Conservation (phyloP, 2,113 vertebrate species). For the Stegastes partitus region DNA sequence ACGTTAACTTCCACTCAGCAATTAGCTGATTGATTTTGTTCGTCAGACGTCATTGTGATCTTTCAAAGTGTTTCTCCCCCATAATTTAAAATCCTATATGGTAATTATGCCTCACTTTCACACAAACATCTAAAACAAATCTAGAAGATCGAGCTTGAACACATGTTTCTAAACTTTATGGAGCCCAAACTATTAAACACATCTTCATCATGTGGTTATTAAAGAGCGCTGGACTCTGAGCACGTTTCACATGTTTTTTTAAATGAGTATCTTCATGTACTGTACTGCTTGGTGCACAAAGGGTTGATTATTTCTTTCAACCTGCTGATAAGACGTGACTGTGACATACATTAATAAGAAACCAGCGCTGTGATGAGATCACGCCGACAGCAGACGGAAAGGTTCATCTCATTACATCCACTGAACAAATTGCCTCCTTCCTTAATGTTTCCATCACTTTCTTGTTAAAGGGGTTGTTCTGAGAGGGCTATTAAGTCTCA, state of each 20-base stretch:
- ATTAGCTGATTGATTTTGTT: too few species aligned
- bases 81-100: too few species aligned
- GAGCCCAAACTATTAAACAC: too few species aligned
- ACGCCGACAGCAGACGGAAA: constrained; percentile 37
- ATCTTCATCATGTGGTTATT: too few species aligned
- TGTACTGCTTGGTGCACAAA: not conserved
- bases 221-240: too few species aligned
- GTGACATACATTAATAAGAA: constrained; percentile 47
- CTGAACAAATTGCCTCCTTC: constrained; percentile 52
- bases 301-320: constrained; percentile 17
- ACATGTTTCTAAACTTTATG: too few species aligned
- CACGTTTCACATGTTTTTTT: not conserved
- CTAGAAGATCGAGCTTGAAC: too few species aligned
- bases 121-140: too few species aligned
- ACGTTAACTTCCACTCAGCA: too few species aligned
- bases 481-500: constrained; percentile 54
- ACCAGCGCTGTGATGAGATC: constrained; percentile 43
- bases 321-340: constrained; percentile 2
- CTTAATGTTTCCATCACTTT: constrained; percentile 52
- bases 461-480: constrained; percentile 59
- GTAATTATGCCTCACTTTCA: too few species aligned
- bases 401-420: constrained; percentile 43
- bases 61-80: too few species aligned
- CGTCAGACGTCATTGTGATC: too few species aligned
- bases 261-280: not conserved